These are phyloP conservation scores for Taeniopygia guttata DNA, from an alignment of 2,797 vertebrate species.

Conservation along the genomic window DNA sequence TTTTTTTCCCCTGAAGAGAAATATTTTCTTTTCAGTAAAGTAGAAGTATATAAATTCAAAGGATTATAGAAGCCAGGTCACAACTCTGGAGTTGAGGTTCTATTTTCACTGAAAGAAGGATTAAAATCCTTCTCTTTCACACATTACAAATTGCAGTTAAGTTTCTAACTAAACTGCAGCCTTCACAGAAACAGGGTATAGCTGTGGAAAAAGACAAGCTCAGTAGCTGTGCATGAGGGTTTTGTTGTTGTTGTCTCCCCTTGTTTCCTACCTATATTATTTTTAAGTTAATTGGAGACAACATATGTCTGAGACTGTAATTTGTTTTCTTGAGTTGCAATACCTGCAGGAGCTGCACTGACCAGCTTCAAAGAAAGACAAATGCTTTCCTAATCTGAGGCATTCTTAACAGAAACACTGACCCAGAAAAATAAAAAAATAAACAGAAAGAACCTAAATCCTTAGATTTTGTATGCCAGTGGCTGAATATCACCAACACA, in stretches of 20 bases:
- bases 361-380: not conserved
- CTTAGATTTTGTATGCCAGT: not conserved
- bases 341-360: not conserved
- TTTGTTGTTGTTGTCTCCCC: not conserved
- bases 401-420: not conserved
- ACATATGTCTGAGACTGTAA: not conserved
- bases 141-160: not conserved
- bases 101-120: not conserved
- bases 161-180: not conserved
- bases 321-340: not conserved
- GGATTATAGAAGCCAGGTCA: not conserved
- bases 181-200: not conserved
- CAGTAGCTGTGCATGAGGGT: not conserved
- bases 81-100: not conserved
- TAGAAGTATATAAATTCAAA: not conserved
- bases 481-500: not conserved
- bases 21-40: not conserved
- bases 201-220: not conserved
- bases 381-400: not conserved
- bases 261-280: not conserved
- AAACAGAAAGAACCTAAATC: not conserved
- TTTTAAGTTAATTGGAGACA: not conserved
- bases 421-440: not conserved
- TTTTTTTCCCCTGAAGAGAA: not conserved
- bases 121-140: not conserved